Base-by-base conservation (phyloP, 2,113 vertebrate species). In the Mirza zaza region DNA sequence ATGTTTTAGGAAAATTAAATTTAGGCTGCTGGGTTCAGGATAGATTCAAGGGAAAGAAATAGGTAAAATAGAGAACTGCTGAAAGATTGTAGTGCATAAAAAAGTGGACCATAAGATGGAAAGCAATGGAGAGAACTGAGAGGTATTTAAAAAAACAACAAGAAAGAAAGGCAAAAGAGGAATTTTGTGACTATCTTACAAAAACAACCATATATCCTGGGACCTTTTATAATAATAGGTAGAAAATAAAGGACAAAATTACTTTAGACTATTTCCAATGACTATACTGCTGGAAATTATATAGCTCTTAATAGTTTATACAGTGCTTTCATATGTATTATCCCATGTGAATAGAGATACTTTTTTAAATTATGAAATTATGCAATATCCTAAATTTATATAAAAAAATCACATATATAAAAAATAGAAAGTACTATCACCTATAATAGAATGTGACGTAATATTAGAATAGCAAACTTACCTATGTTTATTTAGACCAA, bases 361-460 rank as follows among this genome's bases (percentile, higher is more conserved):
- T 13, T 81, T 76, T 76, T 77, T n/a, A 77, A 97, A 77, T 91
- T 17, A 87, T 70, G 50, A 90, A 93, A 77, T 39, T 83, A 87
- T 59, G 45, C 29, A 71, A 48, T n/a, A 8, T 55, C 18, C 20
- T 92, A 57, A 88, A 36, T 6, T 59, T 59, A n/a, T 61, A 87
- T 7, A 45, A 14, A 83, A 83, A 32, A 23, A 20, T 70, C 20
- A 82, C 12, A 36, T 71, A 23, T 20, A 27, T 63, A 68, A 45
- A 45, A 76, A n/a, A 45, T 2, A 81, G 48, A 80, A 92, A 75
- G 50, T 61, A 68, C 52, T n/a, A 71, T 55, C 52, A 29, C 5
- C 13, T 61, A 18, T 14, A 32, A 83, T 27, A 55, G 10, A 83
- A 82, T 55, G 5, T 32, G 92, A 48, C 14, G 42, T n/a, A 81